These are phyloP conservation scores for Cordilura impudica DNA, from an alignment of 2,888 invertebrate genomes.

Conservation along the genomic window DNA sequence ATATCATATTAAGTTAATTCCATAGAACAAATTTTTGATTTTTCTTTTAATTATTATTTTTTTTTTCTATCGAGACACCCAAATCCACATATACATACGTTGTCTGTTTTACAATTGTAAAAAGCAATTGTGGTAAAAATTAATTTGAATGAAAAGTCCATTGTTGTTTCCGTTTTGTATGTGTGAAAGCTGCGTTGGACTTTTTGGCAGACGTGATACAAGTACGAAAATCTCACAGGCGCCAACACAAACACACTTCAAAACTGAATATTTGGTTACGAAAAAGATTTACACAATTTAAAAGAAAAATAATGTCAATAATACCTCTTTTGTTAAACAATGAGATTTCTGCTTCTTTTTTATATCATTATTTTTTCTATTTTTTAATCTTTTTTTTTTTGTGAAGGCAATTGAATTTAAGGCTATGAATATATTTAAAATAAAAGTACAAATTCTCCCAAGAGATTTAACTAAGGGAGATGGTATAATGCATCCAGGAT, in stretches of 20 bases:
- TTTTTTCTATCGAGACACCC: too few relatives aligned
- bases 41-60: too few relatives aligned
- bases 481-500: neutral
- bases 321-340: conserved; percentile 30
- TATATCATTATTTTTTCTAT: neutral
- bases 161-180: conserved; percentile 72
- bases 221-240: conserved; percentile 43
- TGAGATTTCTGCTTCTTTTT: neutral
- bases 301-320: conserved; percentile 54
- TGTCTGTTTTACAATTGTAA: conserved; percentile 47
- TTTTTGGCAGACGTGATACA: conserved; percentile 61
- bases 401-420: neutral
- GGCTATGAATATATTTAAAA: too few relatives aligned
- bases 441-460: neutral
- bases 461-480: neutral
- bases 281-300: conserved; percentile 57
- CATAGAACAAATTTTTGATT: too few relatives aligned
- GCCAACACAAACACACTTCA: conserved; percentile 45
- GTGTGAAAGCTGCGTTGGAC: conserved; percentile 56
- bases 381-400: neutral
- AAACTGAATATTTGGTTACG: conserved; percentile 43
- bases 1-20: too few relatives aligned
- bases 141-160: conserved; percentile 77
- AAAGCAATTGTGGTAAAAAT: conserved; percentile 68
- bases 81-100: conserved; percentile 33